Conservation (phyloP, 2,888 invertebrate genomes). For the Oscheius sp. region DNA sequence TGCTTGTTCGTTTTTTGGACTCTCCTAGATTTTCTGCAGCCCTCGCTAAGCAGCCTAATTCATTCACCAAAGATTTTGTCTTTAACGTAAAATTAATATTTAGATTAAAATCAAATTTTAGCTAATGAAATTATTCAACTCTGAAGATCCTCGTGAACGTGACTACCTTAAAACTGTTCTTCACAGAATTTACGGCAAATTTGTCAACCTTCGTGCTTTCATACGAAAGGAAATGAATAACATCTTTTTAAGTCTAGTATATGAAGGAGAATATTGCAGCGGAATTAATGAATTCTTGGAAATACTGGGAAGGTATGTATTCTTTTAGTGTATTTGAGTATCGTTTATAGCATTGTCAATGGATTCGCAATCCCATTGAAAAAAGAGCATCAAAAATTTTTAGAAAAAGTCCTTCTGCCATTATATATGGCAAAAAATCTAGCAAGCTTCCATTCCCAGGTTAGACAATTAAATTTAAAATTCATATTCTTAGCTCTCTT, state of each 20-base stretch:
- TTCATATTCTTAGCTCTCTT: conserved; percentile 11
- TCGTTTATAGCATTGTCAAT: conserved; percentile 5
- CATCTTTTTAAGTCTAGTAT: conserved; percentile 4
- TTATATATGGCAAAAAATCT: neutral
- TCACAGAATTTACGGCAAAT: conserved; percentile 23
- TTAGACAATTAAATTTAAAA: neutral
- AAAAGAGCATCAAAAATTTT: neutral
- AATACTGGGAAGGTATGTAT: conserved; percentile 2
- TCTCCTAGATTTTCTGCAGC: neutral
- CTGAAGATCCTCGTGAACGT: conserved; percentile 20
- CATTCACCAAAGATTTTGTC: too few species aligned
- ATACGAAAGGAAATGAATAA: conserved; percentile 20
- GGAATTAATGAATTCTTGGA: conserved; percentile 17
- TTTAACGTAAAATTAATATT: neutral
- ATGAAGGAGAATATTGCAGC: conserved; percentile 1
- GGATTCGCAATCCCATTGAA: conserved; percentile 17
- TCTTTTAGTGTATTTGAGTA: neutral
- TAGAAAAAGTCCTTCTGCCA: conserved; percentile 8
- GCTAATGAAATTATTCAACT: conserved; percentile 6
- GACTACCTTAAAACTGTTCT: conserved; percentile 13
- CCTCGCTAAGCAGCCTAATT: conserved; percentile 6
- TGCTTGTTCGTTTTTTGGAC: conserved; percentile 5
- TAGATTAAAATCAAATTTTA: neutral
- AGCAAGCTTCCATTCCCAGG: conserved; percentile 5
- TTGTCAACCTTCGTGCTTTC: neutral